Base-by-base conservation (phyloP, 2,797 vertebrate species). In the Kryptolebias ocellatus region DNA sequence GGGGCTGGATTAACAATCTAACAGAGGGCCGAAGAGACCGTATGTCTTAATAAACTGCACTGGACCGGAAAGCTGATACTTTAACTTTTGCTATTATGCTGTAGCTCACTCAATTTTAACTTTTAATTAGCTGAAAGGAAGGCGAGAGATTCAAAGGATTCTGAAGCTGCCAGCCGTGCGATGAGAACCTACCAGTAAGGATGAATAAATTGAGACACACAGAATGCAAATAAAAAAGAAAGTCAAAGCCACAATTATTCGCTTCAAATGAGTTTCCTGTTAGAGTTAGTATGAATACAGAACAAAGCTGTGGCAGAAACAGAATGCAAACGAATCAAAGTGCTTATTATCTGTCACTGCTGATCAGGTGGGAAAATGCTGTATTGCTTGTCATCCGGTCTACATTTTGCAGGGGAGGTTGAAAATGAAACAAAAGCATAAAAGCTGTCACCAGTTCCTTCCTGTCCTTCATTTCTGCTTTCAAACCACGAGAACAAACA, bases 1-100 rank as follows among this genome's bases (percentile, higher is more conserved):
- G 16, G 77, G 80, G 79, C 71, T 72, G 68, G 59, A 81, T 87
- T 82, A 81, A 68, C 74, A 77, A 75, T 81, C 74, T 68, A 55
- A 49, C 24, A 54, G 31, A 78, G 62, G 57, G 67, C 70, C 72
- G 55, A 31, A 59, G 71, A 83, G 72, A 84, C 72, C 39, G 65
- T 81, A 72, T 56, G 61, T 78, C 53, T 82, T 83, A 76, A 85
- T 81, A 85, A 86, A 85, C 68, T 65, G n/a, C 74, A 72, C 63
- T 60, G 68, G 77, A 85, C 68, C 66, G 72, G 66, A 72, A 79
- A 83, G 77, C 69, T 76, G 65, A 80, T 84, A 72, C 74, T 83
- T 86, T 75, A 81, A 83, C 76, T 83, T 81, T 74, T 80, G 66
- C 79, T 82, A 85, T 86, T 82, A 83, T 67, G 76, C 77, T 77